Conservation (phyloP, 2,113 vertebrate species). For the Enhydra lutris region DNA sequence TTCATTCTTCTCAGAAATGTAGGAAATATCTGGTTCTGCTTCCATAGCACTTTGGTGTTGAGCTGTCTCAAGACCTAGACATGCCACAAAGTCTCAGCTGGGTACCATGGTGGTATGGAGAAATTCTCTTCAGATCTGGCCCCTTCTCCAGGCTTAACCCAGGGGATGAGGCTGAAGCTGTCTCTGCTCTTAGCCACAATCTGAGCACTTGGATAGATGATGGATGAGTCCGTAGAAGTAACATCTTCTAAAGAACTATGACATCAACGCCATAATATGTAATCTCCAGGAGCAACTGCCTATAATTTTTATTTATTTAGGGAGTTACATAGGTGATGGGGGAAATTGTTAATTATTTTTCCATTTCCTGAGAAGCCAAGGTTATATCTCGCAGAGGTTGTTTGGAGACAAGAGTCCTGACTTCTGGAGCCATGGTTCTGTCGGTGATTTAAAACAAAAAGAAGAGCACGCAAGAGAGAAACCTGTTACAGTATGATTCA, state of each 20-base stretch:
- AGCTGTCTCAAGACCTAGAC: not conserved
- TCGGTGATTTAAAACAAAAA: constrained; percentile 61
- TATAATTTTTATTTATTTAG: constrained; percentile 77
- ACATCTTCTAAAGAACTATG: constrained; percentile 80
- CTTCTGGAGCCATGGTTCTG: constrained; percentile 63
- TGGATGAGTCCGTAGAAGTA: constrained; percentile 28
- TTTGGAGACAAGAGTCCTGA: constrained; percentile 31
- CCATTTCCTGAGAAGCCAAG: constrained; percentile 65
- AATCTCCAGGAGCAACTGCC: constrained; percentile 77
- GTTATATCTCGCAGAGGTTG: constrained; percentile 55
- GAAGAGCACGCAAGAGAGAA: constrained; percentile 56
- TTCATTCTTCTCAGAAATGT: not conserved
- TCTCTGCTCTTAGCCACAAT: not conserved
- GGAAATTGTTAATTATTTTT: constrained; percentile 66
- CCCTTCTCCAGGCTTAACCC: not conserved
- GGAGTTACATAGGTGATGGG: constrained; percentile 67
- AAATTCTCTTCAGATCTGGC: not conserved
- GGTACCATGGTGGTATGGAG: not conserved
- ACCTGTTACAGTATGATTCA: constrained; percentile 78
- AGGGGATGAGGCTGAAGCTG: not conserved
- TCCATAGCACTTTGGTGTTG: not conserved
- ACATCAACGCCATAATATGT: constrained; percentile 69
- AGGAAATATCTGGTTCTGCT: not conserved
- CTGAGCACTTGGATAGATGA: not conserved
- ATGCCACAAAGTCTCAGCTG: not conserved